Conservation (phyloP, 2,888 invertebrate genomes). For the Steinernema scapterisci region DNA sequence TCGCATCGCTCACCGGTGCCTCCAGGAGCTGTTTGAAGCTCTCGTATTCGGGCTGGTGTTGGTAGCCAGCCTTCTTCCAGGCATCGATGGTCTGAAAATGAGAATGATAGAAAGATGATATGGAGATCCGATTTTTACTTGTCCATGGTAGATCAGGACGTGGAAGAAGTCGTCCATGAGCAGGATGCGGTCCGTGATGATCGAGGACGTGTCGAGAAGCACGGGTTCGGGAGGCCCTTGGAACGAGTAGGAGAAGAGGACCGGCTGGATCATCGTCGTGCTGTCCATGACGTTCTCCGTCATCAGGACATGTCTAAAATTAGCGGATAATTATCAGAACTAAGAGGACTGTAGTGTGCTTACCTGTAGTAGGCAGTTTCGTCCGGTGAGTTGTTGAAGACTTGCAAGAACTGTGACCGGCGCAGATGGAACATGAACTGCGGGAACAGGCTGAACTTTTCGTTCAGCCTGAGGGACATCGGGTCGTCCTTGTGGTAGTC, state of each 20-base stretch:
- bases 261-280: slow-evolving; percentile 98
- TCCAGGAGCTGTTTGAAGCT: slow-evolving; percentile 93
- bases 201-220: slow-evolving; percentile 92
- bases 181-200: slow-evolving; percentile 93
- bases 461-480: slow-evolving; percentile 89
- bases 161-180: slow-evolving; percentile 99
- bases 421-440: slow-evolving; percentile 99
- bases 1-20: slow-evolving; percentile 95
- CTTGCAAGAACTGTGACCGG: slow-evolving; percentile 91
- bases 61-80: slow-evolving; percentile 93
- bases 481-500: slow-evolving; percentile 97
- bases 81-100: slow-evolving; percentile 85
- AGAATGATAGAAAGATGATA: too few species aligned
- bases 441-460: slow-evolving; percentile 96
- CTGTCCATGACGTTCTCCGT: slow-evolving; percentile 95
- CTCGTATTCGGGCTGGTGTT: slow-evolving; percentile 94
- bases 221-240: slow-evolving; percentile 78
- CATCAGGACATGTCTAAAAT: slow-evolving; percentile 87
- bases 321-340: neutral
- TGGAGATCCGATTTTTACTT: too few species aligned
- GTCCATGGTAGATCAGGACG: slow-evolving; percentile 97
- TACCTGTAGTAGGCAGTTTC: slow-evolving; percentile 97
- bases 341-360: slow-evolving; percentile 26
- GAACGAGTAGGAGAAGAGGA: slow-evolving; percentile 96
- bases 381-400: slow-evolving; percentile 99